Evolutionary conservation across 2,113 vertebrate species (phyloP).

Genomic region (Brevimyrus niger): DNA sequence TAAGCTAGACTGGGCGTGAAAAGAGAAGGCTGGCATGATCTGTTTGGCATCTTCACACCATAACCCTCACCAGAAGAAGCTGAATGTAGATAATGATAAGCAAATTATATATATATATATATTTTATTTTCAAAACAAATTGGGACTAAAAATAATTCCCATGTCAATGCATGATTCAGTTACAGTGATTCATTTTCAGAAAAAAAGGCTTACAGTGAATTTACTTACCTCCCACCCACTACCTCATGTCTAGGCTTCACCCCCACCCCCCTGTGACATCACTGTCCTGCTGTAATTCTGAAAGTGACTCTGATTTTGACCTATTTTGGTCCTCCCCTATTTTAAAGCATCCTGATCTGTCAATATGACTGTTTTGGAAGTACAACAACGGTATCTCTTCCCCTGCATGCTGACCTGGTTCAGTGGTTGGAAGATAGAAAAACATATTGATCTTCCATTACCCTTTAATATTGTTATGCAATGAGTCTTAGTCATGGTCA

Average conservation of each 20-base stretch:
- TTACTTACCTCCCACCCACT: conserved; percentile 30
- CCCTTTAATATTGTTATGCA: neutral
- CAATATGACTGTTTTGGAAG: neutral
- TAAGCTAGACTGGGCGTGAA: neutral
- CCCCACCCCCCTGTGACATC: neutral
- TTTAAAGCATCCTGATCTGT: neutral
- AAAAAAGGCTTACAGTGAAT: conserved; percentile 30
- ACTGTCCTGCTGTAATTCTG: conserved; percentile 28
- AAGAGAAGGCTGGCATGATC: neutral
- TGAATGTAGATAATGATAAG: neutral
- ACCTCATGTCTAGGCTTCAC: conserved; percentile 23
- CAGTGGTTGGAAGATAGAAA: neutral
- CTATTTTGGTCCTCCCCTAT: neutral
- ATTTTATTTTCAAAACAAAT: neutral
- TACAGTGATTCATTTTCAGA: conserved; percentile 44
- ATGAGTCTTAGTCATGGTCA: neutral
- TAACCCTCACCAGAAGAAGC: neutral
- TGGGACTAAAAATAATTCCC: conserved; percentile 35
- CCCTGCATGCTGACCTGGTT: neutral
- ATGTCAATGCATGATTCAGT: conserved; percentile 48
- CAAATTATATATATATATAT: too few relatives aligned
- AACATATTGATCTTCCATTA: neutral
- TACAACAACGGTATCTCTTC: conserved; percentile 24
- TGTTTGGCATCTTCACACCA: neutral
- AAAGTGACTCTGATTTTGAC: neutral